Conservation (phyloP, 92 coral and sea anemone species). For the Umimayanthus chanpuru region DNA sequence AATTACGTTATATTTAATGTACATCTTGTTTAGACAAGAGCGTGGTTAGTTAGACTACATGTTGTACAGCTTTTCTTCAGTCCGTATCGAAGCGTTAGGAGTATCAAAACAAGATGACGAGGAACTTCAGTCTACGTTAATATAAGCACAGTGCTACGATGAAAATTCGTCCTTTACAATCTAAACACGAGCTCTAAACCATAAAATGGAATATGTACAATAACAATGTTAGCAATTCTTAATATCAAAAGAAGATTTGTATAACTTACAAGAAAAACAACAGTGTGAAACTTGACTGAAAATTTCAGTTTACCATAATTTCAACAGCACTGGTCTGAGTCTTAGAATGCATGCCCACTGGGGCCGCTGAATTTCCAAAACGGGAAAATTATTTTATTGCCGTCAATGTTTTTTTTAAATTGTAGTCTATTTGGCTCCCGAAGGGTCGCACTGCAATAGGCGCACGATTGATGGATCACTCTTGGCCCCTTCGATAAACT, state of each 20-base stretch:
- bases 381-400: neutral
- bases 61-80: neutral
- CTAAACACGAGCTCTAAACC: constrained; percentile 6
- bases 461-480: constrained; percentile 97
- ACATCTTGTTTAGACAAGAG: neutral
- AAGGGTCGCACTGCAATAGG: constrained; percentile 89
- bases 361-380: neutral
- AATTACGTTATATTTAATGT: neutral
- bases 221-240: neutral
- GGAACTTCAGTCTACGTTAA: neutral
- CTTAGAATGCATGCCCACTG: neutral
- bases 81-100: neutral
- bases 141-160: neutral
- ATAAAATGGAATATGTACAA: neutral
- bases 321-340: neutral
- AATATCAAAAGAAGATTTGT: neutral
- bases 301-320: neutral
- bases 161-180: neutral
- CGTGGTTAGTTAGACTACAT: neutral
- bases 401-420: neutral
- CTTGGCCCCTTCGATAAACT: constrained; percentile 97
- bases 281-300: neutral
- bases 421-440: constrained; percentile 37
- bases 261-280: neutral
- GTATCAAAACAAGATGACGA: neutral